Conservation (phyloP, 2,113 vertebrate species). For the Syngnathoides biaculeatus region DNA sequence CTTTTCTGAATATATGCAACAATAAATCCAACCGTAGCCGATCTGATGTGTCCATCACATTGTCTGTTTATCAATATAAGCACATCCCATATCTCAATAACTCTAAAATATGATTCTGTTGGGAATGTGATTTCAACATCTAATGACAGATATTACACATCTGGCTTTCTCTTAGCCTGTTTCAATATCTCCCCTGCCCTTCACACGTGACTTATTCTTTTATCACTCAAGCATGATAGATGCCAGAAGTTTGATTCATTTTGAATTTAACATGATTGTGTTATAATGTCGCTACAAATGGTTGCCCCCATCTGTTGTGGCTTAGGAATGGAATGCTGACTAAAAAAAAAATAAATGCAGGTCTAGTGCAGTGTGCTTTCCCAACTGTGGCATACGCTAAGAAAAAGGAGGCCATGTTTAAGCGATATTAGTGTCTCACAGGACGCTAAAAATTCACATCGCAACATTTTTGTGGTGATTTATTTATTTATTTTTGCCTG, state of each 20-base stretch:
- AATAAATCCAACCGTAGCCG: background rate
- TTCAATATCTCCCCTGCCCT: slow-evolving; percentile 17
- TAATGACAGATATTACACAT: slow-evolving; percentile 16
- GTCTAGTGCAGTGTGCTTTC: background rate
- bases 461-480: slow-evolving; percentile 8
- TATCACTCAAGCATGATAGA: slow-evolving; percentile 10
- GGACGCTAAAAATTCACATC: slow-evolving; percentile 4
- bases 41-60: background rate
- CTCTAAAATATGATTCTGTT: background rate
- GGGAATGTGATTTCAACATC: slow-evolving; percentile 1
- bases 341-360: slow-evolving; percentile 10
- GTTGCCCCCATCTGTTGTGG: slow-evolving; percentile 28
- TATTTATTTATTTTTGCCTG: background rate
- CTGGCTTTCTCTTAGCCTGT: background rate
- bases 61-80: background rate
- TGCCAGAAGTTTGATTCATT: slow-evolving; percentile 23
- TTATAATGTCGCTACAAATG: slow-evolving; percentile 16
- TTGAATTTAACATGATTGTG: slow-evolving; percentile 4
- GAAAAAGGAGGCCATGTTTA: slow-evolving; percentile 7
- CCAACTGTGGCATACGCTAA: slow-evolving; percentile 3
- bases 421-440: background rate
- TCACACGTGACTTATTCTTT: slow-evolving; percentile 24
- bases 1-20: background rate
- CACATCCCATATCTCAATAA: background rate
- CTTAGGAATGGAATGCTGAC: slow-evolving; percentile 14